Conservation (phyloP, 2,888 invertebrate species). For the Drosophila borealis region DNA sequence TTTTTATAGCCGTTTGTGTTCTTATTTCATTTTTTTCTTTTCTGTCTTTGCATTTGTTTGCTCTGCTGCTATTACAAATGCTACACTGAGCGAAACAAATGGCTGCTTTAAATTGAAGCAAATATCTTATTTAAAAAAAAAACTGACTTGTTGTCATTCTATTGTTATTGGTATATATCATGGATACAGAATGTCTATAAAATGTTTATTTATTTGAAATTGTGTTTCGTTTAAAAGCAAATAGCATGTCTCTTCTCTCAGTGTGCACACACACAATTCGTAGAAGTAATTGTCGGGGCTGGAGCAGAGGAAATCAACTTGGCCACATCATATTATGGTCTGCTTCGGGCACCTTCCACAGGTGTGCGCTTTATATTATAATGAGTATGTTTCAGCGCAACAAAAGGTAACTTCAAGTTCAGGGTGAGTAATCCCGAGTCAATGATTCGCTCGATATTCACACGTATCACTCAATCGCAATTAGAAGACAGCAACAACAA, state of each 20-base stretch:
- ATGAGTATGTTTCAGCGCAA: conserved; percentile 38
- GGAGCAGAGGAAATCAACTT: conserved; percentile 12
- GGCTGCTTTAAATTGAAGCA: not conserved
- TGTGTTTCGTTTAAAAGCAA: no score
- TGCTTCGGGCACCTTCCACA: conserved; percentile 35
- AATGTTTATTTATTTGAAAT: no score
- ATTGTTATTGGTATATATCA: no score
- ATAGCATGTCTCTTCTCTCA: not conserved
- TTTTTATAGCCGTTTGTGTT: conserved; percentile 68
- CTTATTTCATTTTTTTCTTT: conserved; percentile 36
- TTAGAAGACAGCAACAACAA: conserved; percentile 35
- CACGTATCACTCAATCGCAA: conserved; percentile 24
- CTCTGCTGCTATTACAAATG: conserved; percentile 29
- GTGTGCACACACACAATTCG: conserved; percentile 6
- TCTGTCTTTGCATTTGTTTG: conserved; percentile 18
- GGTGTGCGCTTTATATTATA: conserved; percentile 49
- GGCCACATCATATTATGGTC: conserved; percentile 20
- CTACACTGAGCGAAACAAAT: conserved; percentile 37
- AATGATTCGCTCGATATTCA: conserved; percentile 45
- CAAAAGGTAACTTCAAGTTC: conserved; percentile 60
- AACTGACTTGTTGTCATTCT: no score
- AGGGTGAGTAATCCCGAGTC: conserved; percentile 69
- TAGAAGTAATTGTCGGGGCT: conserved; percentile 11
- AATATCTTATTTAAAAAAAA: no score
- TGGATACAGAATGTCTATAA: no score